A percentile compares a stretch with the other conserved stretches of the same genome.
Evolutionary conservation across 2,797 vertebrate species (phyloP).

Genomic region (Brotogeris chrysoptera): DNA sequence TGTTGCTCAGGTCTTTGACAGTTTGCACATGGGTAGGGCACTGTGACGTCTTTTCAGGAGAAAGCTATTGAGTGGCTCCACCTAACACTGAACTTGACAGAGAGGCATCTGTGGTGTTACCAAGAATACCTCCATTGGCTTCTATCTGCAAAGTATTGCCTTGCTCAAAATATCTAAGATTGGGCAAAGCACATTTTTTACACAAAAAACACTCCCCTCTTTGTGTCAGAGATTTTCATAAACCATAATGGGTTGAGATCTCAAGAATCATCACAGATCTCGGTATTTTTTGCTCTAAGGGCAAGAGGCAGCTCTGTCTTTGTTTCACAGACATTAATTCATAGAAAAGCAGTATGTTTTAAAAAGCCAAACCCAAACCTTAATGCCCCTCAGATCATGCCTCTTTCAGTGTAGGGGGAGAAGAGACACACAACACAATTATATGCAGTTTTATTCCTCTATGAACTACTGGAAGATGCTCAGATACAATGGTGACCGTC

Average conservation of each 20-base stretch:
- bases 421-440: neutral
- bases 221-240: neutral
- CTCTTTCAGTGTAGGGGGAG: neutral
- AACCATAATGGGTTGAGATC: neutral
- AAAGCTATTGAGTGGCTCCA: neutral
- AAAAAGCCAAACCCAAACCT: neutral
- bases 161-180: neutral
- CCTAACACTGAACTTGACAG: neutral
- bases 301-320: neutral
- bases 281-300: neutral
- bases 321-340: neutral
- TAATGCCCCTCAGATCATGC: neutral
- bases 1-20: neutral
- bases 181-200: neutral
- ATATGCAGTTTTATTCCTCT: neutral
- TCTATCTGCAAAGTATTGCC: neutral
- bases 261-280: neutral
- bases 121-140: neutral
- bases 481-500: neutral
- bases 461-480: neutral
- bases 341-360: neutral
- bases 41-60: neutral
- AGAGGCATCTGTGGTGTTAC: neutral
- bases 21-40: neutral
- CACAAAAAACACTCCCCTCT: rapidly evolving